Evolutionary conservation across 1,140 invertebrate genomes (phyloP), one percentile per base, ranked within the genome.

Genomic region (Procambarus clarkii): DNA sequence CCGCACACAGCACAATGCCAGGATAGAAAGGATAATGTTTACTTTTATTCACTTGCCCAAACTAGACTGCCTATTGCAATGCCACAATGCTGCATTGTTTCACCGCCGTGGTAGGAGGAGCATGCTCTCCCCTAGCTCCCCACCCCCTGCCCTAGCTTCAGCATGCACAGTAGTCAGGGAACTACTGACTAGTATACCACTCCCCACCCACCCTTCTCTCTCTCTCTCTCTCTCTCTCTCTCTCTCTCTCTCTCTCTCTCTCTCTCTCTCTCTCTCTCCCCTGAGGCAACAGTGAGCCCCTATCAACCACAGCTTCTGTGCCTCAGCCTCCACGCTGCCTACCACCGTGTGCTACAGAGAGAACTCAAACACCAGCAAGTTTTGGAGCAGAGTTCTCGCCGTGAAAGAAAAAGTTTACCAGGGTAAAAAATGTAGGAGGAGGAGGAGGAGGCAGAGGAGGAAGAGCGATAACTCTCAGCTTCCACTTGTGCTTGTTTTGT

Each of bases 11-110:
- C 80, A 89, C 88, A 89, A 89, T 89, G 88, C 80, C 88, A 76
- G 88, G 88, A 89, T 89, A 89, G 88, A 89, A 89, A 89, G 88
- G 88, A 89, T 89, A 89, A 89, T 89, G 88, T 89, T 89, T 89
- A 89, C 88, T 89, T 89, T 89, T 89, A 89, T 89, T 89, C 88
- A 89, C 88, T 89, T 89, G 88, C 88, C 88, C 71, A 89, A 89
- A 89, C 88, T 89, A 89, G 80, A 89, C 88, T 89, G 88, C 88
- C 88, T 89, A 89, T 89, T 89, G 88, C 88, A 82, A 82, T 89
- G 88, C 88, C 88, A 89, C 88, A 89, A 89, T 89, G 88, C 88
- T 50, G 79, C 88, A 83, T 89, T 89, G 88, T 89, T 89, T 89
- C 88, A 82, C 79, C 79, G 48, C 13, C 58, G n/a, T 44, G n/a